Conservation (phyloP, 2,888 invertebrate species). For the Ophion slaviceki region DNA sequence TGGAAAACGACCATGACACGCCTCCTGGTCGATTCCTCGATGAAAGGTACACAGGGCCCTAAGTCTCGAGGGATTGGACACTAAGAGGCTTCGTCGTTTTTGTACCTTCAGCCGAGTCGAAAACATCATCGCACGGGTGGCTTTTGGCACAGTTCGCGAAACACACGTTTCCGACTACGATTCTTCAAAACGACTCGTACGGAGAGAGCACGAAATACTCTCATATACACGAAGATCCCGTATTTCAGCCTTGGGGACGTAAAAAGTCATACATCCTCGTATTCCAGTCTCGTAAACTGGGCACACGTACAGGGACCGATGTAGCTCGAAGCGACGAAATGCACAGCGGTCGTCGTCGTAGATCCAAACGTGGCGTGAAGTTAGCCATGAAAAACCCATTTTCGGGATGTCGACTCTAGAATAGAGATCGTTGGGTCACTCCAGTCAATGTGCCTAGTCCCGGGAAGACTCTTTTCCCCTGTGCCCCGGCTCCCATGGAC, state of each 20-base stretch:
- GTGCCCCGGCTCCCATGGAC: constrained; percentile 13
- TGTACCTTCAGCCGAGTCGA: not conserved
- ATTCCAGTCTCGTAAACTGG: constrained; percentile 9
- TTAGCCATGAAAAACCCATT: constrained; percentile 77
- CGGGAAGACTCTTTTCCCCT: constrained; percentile 14
- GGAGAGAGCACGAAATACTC: not conserved
- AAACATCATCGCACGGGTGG: not conserved
- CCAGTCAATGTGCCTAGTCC: constrained; percentile 1
- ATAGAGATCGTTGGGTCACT: constrained; percentile 71
- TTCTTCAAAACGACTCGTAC: not conserved
- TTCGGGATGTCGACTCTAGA: constrained; percentile 72
- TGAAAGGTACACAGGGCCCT: constrained; percentile 43
- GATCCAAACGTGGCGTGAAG: constrained; percentile 72
- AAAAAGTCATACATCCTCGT: not conserved
- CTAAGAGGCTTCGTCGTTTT: not conserved
- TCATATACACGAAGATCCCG: not conserved
- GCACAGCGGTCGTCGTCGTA: constrained; percentile 41
- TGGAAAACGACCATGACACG: constrained; percentile 68
- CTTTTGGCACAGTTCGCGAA: constrained; percentile 1
- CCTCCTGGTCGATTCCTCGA: constrained; percentile 57
- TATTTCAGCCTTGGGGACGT: not conserved
- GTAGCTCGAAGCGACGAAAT: not conserved
- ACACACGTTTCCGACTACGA: too few species aligned
- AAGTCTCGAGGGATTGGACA: constrained; percentile 4
- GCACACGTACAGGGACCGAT: constrained; percentile 3